Percentiles rank a stretch among this genome's conserved stretches.
Evolutionary conservation across 2,113 vertebrate species (phyloP).

Genomic region (Brachypodius melanocephalos): DNA sequence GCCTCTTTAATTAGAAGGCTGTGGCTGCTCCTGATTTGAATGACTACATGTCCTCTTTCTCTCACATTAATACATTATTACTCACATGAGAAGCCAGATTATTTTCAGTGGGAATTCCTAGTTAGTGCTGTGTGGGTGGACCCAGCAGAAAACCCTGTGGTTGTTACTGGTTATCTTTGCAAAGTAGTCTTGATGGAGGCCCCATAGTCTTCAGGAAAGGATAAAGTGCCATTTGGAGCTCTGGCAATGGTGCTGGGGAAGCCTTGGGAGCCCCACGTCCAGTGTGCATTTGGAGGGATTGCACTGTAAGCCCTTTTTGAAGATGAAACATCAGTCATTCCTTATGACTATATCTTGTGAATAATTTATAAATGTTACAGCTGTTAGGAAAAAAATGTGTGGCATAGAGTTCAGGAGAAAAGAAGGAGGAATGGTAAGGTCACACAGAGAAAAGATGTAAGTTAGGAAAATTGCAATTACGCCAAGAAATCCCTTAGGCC

Average conservation of each 20-base stretch:
- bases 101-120: not conserved
- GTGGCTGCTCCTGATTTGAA: not conserved
- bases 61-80: not conserved
- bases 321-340: not conserved
- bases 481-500: not conserved
- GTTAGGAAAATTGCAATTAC: not conserved
- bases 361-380: not conserved
- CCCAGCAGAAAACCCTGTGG: not conserved
- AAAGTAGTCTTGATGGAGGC: not conserved
- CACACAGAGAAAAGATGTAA: not conserved
- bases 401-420: not conserved
- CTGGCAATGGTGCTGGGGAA: not conserved
- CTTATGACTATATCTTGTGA: not conserved
- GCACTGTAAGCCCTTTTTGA: not conserved
- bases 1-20: slow-evolving; percentile 6
- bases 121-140: not conserved
- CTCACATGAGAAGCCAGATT: not conserved
- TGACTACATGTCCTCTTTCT: not conserved
- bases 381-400: not conserved
- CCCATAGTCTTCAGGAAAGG: not conserved
- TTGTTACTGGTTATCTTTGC: not conserved
- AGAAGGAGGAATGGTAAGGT: not conserved
- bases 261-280: not conserved
- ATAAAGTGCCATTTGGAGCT: not conserved
- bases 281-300: not conserved